phyloP scores from a whole-genome alignment of 2,888 invertebrate species.

The Caenorhabditis doughertyi region DNA sequence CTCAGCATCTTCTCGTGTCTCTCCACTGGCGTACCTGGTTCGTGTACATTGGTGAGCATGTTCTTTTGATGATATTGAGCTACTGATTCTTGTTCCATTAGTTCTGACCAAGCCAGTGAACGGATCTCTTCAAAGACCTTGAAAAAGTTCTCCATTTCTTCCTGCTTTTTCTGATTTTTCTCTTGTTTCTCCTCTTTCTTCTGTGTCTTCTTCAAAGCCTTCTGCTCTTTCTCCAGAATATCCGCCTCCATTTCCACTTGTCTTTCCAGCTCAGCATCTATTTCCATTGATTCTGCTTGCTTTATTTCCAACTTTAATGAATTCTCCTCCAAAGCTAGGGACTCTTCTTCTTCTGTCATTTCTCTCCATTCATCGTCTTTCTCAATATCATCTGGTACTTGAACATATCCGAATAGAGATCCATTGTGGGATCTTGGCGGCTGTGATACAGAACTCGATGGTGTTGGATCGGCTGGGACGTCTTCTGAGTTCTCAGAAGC shows the following conservation, averaged over 20 bases:
- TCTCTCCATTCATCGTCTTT: constrained; percentile 86
- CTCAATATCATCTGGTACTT: constrained; percentile 61
- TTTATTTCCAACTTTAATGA: constrained; percentile 86
- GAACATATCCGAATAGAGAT: constrained; percentile 55
- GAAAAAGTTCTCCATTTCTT: constrained; percentile 38
- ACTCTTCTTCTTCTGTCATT: constrained; percentile 84
- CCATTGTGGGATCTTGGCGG: no score
- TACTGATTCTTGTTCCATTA: constrained; percentile 63
- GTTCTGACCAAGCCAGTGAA: constrained; percentile 67
- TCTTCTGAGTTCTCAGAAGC: constrained; percentile 48
- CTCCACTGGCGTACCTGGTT: constrained; percentile 93
- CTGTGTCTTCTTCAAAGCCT: constrained; percentile 15
- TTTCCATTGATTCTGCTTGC: constrained; percentile 86
- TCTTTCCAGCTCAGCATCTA: constrained; percentile 81
- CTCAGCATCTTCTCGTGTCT: constrained; percentile 95
- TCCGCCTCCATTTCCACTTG: constrained; percentile 83
- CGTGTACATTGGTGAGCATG: constrained; percentile 84
- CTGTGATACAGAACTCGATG: constrained; percentile 29
- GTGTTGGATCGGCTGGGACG: constrained; percentile 59
- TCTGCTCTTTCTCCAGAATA: constrained; percentile 57
- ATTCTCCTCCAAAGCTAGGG: constrained; percentile 86
- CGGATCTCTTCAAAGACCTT: constrained; percentile 47
- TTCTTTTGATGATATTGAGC: constrained; percentile 17
- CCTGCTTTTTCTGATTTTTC: constrained; percentile 30
- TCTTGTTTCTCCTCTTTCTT: constrained; percentile 26